A percentile compares a stretch with the other conserved stretches of the same genome.
Evolutionary conservation across 2,888 invertebrate species (phyloP).

Genomic region (Oscheius sp.): DNA sequence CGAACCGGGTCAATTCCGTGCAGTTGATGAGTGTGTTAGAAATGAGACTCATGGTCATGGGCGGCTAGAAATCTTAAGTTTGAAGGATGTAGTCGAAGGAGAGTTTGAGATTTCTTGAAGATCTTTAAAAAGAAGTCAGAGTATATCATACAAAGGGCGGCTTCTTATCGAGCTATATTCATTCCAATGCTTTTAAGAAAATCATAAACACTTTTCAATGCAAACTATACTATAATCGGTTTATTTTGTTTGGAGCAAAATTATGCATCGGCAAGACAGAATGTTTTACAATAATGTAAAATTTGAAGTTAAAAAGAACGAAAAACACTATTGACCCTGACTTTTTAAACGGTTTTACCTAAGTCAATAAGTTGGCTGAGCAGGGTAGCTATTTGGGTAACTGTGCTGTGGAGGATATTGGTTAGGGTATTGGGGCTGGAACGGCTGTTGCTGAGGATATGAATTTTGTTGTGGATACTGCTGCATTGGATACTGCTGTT

Average conservation of each 20-base stretch:
- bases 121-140: not conserved
- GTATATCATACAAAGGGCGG: not conserved
- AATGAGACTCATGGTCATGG: constrained; percentile 87
- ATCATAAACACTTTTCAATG: too few species aligned
- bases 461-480: constrained; percentile 43
- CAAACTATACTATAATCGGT: too few species aligned
- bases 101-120: constrained; percentile 63
- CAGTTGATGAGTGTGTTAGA: constrained; percentile 85
- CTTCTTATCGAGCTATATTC: too few species aligned
- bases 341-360: too few species aligned
- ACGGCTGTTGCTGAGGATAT: constrained; percentile 23
- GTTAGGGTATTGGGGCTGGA: constrained; percentile 6
- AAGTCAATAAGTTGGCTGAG: constrained; percentile 21
- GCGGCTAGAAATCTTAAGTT: constrained; percentile 86
- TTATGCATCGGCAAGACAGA: too few species aligned
- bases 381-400: constrained; percentile 21
- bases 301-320: too few species aligned
- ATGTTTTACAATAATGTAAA: too few species aligned
- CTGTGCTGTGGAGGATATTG: constrained; percentile 21
- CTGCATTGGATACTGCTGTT: constrained; percentile 46
- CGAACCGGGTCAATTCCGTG: constrained; percentile 90
- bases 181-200: too few species aligned
- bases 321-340: too few species aligned
- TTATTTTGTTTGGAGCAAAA: too few species aligned
- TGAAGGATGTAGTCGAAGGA: constrained; percentile 81